Evolutionary conservation across 1,140 invertebrate genomes (phyloP), one percentile per base, ranked within the genome.

Genomic region (Phthorimaea operculella): DNA sequence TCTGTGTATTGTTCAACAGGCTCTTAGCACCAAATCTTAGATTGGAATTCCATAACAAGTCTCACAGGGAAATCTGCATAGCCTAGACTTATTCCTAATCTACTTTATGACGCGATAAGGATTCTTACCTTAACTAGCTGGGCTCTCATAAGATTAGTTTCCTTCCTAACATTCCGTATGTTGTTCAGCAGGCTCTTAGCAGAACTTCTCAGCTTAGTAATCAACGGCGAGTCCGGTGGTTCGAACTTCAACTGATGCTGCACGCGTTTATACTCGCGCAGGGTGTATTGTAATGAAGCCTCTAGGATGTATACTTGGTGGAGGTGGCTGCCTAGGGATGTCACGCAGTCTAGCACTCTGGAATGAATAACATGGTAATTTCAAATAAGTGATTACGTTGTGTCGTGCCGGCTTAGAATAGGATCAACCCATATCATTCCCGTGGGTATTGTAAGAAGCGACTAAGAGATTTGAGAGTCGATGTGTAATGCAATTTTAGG

Each of bases 251-350:
- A 68, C 68, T 77, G 69, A 45, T 71, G 64, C 11, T 76, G 69
- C 39, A 79, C 61, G 51, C 57, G 75, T 45, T 59, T 68, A 21
- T 74, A 83, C 33, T 77, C 75, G 1, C 79, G 66, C 33, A 82
- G 42, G 8, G 67, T 58, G 34, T 85, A 85, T 54, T 74, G 70
- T 21, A 85, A 50, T 3, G 78, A 77, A 1, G 73, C 66, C 55
- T 85, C 77, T 53, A 82, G 60, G n/a, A 83, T 73, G 51, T 83
- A 83, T 48, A 85, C 48, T 54, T 83, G 82, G 58, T 80, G 75
- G 33, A 85, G 51, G 51, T 83, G 80, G 18, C 63, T 72, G 0
- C 81, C 83, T n/a, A 83, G 57, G n/a, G 73, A 58, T n/a, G 74
- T 76, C 14, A 86, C 49, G 58, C 78, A 83, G 52, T 79, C 74